A percentile compares a stretch with the other conserved stretches of the same genome.
phyloP scores from a whole-genome alignment of 2,113 vertebrate genomes.

The Gymnocephalus cernua region DNA sequence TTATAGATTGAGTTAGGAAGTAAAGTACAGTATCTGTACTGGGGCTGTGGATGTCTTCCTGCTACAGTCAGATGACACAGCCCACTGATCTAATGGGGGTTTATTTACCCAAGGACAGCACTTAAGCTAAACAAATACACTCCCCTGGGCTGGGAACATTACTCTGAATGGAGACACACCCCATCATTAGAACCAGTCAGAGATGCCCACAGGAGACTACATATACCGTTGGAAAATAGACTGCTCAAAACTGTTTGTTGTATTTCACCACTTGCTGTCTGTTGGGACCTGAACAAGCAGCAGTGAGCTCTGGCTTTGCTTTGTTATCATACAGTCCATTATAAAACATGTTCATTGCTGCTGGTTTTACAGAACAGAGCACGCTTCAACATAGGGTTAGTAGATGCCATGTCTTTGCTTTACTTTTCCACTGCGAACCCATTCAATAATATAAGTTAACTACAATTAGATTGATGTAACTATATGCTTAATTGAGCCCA shows the following conservation, averaged over 20 bases:
- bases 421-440: neutral
- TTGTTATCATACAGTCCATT: constrained; percentile 3
- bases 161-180: constrained; percentile 59
- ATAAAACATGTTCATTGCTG: constrained; percentile 12
- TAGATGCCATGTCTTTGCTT: neutral
- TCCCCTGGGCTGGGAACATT: constrained; percentile 64
- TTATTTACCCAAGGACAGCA: constrained; percentile 75
- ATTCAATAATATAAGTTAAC: neutral
- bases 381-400: constrained; percentile 10
- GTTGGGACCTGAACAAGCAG: constrained; percentile 31
- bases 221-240: constrained; percentile 37
- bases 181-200: constrained; percentile 25
- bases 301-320: constrained; percentile 14
- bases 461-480: constrained; percentile 12
- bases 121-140: constrained; percentile 75
- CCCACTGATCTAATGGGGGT: constrained; percentile 72
- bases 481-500: constrained; percentile 16
- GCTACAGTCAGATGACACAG: constrained; percentile 69
- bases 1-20: constrained; percentile 65
- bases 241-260: constrained; percentile 35
- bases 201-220: constrained; percentile 40
- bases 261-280: constrained; percentile 36
- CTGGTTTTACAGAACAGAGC: constrained; percentile 12
- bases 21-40: constrained; percentile 64
- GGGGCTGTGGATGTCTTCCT: constrained; percentile 64